These are phyloP conservation scores for Penaeus indicus DNA, from an alignment of 1,140 invertebrate species.

Conservation along the genomic window DNA sequence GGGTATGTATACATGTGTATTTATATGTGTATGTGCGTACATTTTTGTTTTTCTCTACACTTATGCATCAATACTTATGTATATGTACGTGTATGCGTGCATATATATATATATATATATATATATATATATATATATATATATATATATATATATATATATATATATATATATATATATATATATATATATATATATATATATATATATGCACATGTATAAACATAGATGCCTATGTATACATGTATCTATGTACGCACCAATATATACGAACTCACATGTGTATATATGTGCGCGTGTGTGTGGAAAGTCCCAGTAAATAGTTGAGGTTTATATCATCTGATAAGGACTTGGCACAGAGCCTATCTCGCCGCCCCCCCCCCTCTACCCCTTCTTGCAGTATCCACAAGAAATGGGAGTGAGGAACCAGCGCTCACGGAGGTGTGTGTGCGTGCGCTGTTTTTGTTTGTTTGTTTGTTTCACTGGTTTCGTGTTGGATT, in stretches of 20 bases:
- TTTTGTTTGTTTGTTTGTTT: not conserved
- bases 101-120: not conserved
- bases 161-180: no score
- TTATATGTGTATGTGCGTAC: not conserved
- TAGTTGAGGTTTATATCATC: conserved; percentile 49
- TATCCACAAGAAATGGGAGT: not conserved
- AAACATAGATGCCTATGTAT: not conserved
- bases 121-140: not conserved
- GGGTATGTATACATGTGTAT: not conserved
- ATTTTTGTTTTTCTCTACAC: not conserved
- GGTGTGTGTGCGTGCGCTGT: not conserved
- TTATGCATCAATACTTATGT: not conserved
- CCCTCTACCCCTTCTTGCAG: not conserved
- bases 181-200: not conserved
- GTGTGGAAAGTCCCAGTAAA: conserved; percentile 35
- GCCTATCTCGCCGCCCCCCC: conserved; percentile 29
- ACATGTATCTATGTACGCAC: not conserved
- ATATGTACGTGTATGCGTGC: not conserved
- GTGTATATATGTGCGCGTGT: not conserved
- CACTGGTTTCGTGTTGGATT: no score
- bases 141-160: not conserved
- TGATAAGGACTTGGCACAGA: conserved; percentile 41
- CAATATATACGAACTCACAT: not conserved
- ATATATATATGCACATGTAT: not conserved
- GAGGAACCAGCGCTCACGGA: no score